A percentile compares a stretch with the other conserved stretches of the same genome.
Evolutionary conservation across 2,797 vertebrate species (phyloP).

Genomic region (Ispidina lecontei): DNA sequence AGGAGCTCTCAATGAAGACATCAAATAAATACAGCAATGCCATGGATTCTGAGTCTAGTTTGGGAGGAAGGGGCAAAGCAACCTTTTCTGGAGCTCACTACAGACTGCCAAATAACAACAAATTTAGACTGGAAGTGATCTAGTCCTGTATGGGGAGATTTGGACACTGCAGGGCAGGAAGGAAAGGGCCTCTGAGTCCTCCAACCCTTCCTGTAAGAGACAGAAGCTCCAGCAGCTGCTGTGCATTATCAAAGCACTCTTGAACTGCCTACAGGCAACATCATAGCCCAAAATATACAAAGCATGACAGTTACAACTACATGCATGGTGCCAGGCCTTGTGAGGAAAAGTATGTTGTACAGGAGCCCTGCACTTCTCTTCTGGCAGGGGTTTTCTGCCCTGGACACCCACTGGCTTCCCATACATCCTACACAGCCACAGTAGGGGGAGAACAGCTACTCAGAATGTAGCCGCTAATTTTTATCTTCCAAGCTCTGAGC

Average conservation of each 20-base stretch:
- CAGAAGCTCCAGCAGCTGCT: background rate
- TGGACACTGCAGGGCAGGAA: background rate
- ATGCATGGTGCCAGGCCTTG: background rate
- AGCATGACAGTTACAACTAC: background rate
- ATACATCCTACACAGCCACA: background rate
- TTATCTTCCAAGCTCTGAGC: background rate
- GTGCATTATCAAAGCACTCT: background rate
- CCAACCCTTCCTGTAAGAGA: background rate
- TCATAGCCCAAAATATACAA: fast-evolving
- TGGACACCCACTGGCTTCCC: background rate
- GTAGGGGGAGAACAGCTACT: background rate
- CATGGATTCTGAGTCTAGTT: background rate
- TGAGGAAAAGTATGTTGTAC: fast-evolving
- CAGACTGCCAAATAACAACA: background rate
- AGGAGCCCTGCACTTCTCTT: background rate
- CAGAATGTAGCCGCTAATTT: background rate
- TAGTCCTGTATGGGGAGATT: background rate
- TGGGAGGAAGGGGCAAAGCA: background rate
- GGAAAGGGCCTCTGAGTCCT: background rate
- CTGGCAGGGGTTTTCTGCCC: background rate
- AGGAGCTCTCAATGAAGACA: background rate
- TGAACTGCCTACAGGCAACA: background rate
- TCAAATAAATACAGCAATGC: background rate
- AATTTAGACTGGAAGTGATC: background rate
- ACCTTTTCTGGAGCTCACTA: background rate